These are phyloP conservation scores for Ptychoptera albimana DNA, from an alignment of 2,888 invertebrate genomes.

Conservation along the genomic window DNA sequence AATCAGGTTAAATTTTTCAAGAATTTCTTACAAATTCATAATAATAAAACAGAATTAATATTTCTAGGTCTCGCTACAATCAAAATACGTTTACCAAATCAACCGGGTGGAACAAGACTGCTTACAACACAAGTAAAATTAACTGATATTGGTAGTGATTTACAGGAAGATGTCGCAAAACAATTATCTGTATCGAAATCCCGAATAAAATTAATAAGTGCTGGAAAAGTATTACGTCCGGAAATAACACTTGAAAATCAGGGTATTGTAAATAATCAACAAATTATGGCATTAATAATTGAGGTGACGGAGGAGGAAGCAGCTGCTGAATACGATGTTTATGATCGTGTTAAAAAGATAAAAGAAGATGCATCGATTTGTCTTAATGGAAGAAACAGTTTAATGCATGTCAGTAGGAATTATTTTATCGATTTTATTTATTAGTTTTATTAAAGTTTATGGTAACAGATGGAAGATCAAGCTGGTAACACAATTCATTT, in stretches of 20 bases:
- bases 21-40: no score
- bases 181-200: constrained; percentile 21
- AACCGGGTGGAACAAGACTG: constrained; percentile 33
- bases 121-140: constrained; percentile 40
- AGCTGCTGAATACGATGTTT: constrained; percentile 34
- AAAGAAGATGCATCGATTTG: constrained; percentile 39
- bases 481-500: constrained; percentile 55
- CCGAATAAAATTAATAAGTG: constrained; percentile 51
- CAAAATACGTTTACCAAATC: constrained; percentile 44
- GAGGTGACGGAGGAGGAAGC: constrained; percentile 27
- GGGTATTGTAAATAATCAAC: constrained; percentile 49
- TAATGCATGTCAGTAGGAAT: constrained; percentile 27
- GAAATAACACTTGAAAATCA: constrained; percentile 36
- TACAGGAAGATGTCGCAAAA: constrained; percentile 37
- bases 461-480: constrained; percentile 57
- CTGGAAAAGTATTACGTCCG: constrained; percentile 46
- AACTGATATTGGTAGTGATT: constrained; percentile 34
- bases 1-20: constrained; percentile 30
- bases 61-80: constrained; percentile 49
- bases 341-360: constrained; percentile 37
- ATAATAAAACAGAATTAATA: background rate
- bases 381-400: constrained; percentile 32
- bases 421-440: constrained; percentile 2
- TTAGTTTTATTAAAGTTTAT: constrained; percentile 3
- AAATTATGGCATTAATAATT: constrained; percentile 46